Evolutionary conservation across 2,797 vertebrate species (phyloP), one percentile per base, ranked within the genome.

Genomic region (Pelochelys cantorii): DNA sequence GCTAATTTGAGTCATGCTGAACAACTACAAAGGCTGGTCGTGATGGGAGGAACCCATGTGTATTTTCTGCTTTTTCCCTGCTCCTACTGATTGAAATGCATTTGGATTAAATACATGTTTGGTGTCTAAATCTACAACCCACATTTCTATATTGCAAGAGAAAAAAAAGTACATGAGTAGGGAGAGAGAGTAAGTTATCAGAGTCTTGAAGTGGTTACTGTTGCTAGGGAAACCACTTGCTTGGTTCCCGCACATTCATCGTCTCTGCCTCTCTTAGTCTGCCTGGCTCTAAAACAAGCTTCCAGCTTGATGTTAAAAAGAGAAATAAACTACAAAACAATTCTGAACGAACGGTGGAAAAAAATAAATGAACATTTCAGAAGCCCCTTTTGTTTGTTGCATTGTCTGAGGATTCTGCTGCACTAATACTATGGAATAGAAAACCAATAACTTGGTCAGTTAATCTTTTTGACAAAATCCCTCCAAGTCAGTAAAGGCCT

Each of bases 171-270:
- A 55, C 75, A 77, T 79, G 93, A 89, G 37, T 91, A 94, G 93
- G 74, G 88, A 84, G 89, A 85, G 59, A 93, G 90, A 93, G 79
- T 97, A 96, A 92, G 48, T 94, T 97, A 95, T 80, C 93, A 95
- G 96, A 94, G 91, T 97, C 94, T 95, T 92, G 93, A 94, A 96
- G 75, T 97, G 95, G 97, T 97, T 97, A 85, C 93, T 79, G 98
- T 98, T 98, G 98, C 98, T 97, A 98, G 97, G 97, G 98, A 97
- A 97, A 98, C 98, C 83, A 94, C 94, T 97, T 98, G 94, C 95
- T 94, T 97, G 93, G 93, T 96, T 96, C 88, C 92, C 5, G 78
- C 93, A 96, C 29, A 13, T 97, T 97, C 94, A 97, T 95, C 93
- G 94, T 96, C 93, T 96, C 96, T 97, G 90, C 96, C 92, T 95